Evolutionary conservation across 2,797 vertebrate genomes (phyloP), one percentile per base, ranked within the genome.

Genomic region (Kryptopterus vitreolus): DNA sequence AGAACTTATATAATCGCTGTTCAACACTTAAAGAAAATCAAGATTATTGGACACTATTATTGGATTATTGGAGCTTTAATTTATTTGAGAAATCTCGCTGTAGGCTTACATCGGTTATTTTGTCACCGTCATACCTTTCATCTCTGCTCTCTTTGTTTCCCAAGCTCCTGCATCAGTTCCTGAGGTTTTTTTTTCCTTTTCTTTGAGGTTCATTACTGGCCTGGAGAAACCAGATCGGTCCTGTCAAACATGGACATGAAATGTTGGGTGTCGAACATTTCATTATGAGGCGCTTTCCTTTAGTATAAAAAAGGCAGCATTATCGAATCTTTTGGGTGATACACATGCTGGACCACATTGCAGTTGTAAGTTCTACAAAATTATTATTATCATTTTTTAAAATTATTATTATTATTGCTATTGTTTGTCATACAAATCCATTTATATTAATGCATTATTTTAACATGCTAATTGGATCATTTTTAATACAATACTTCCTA

Each of bases 181-280:
- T 82, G 76, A 24, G 35, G n/a, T n/a, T n/a, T n/a, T 50, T 78
- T 68, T 76, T 70, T 82, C 26, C 76, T 73, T 82, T 82, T 74
- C 81, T 82, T 73, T 62, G 50, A 73, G 71, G 53, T 73, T 57
- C 20, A 58, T 5, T 58, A 16, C 18, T 58, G 55, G 15, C 57
- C 71, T 58, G 71, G 22, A 4, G 43, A 74, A 74, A 20, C 5
- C 31, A 55, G 20, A 26, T 59, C 12, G 59, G 8, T 59, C 26
- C 20, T 52, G 18, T 59, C 26, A 43, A 74, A 59, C 26, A 24
- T 59, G 13, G 35, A 59, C 4, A 43, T 58, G 15, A 58, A 58
- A 26, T 29, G n/a, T 59, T 74, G 26, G 2, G 18, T 46, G 20
- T n/a, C 29, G 35, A 8, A 59, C 2, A 26, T 20, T 74, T 8